Evolutionary conservation across 2,113 vertebrate species (phyloP).

Genomic region (Glaucomys volans): DNA sequence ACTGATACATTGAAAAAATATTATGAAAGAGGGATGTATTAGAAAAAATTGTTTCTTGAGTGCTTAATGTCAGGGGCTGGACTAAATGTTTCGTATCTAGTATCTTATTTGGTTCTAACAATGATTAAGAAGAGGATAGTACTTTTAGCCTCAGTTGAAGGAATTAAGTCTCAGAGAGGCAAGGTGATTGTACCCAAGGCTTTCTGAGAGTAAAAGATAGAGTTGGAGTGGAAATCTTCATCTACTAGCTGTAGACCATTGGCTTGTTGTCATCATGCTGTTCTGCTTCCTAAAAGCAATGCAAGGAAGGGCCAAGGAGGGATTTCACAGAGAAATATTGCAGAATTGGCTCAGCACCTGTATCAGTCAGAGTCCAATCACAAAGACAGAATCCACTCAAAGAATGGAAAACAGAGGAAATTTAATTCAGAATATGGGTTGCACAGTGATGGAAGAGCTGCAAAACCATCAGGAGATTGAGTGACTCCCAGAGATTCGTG

Average conservation of each 20-base stretch:
- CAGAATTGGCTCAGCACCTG: background rate
- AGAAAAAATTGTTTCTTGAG: background rate
- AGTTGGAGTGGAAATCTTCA: background rate
- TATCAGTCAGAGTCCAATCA: background rate
- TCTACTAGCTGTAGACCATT: background rate
- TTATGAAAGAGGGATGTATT: background rate
- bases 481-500: background rate
- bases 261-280: background rate
- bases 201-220: background rate
- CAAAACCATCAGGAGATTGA: background rate
- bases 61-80: background rate
- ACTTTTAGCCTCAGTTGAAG: constrained; percentile 7
- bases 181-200: background rate
- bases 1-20: too few relatives aligned
- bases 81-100: background rate
- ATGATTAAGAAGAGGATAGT: background rate
- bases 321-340: constrained; percentile 40
- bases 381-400: constrained; percentile 3
- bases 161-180: background rate
- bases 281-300: constrained; percentile 29
- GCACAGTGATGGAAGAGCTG: background rate
- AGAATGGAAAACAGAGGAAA: constrained; percentile 51
- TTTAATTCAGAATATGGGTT: constrained; percentile 32
- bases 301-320: background rate
- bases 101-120: background rate